Conservation (phyloP, 1,140 invertebrate species). For the Myzus persicae region DNA sequence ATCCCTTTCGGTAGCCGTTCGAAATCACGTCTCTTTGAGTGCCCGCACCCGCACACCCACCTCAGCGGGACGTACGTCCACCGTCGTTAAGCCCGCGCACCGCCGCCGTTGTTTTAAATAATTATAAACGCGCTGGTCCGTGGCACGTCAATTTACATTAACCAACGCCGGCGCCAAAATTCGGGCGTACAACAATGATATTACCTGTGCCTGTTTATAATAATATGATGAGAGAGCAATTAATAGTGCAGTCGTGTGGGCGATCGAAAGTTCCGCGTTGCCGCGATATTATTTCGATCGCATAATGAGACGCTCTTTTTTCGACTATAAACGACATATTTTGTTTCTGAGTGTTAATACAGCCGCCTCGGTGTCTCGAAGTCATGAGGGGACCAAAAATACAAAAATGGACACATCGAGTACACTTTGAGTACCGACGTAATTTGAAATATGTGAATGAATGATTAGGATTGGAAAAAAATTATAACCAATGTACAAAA, state of each 20-base stretch:
- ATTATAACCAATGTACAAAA: no score
- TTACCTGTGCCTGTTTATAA: background rate
- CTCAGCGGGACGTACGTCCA: background rate
- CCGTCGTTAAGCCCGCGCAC: background rate
- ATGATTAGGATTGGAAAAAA: no score
- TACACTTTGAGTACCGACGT: no score
- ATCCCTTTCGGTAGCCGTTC: slow-evolving; percentile 49
- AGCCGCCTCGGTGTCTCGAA: no score
- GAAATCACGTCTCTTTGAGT: slow-evolving; percentile 39
- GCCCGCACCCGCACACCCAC: background rate
- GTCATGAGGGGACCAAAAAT: no score
- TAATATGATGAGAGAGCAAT: background rate
- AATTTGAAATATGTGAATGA: no score
- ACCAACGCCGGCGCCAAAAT: background rate
- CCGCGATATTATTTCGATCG: background rate
- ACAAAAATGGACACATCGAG: no score
- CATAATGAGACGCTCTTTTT: background rate
- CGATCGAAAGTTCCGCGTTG: background rate
- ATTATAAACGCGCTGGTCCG: slow-evolving; percentile 24
- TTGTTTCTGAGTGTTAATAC: background rate
- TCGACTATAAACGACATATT: background rate
- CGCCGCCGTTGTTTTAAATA: slow-evolving; percentile 40
- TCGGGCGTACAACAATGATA: background rate
- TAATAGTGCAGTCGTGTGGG: no score
- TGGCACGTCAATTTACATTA: slow-evolving; percentile 34